A percentile compares a stretch with the other conserved stretches of the same genome.
phyloP scores from a whole-genome alignment of 1,140 invertebrate genomes.

The Heliconius hermathena region DNA sequence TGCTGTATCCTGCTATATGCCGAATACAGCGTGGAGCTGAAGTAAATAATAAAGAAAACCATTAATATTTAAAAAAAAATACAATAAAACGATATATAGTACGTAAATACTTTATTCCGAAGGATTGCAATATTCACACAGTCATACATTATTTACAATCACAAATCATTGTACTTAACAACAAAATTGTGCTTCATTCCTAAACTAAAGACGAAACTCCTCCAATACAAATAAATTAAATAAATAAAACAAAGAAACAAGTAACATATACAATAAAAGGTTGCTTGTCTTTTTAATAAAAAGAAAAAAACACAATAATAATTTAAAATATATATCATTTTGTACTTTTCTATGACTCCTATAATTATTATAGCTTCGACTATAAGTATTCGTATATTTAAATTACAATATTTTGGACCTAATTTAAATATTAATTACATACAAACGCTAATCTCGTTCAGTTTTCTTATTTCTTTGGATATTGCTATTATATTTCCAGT shows the following conservation, averaged over 20 bases:
- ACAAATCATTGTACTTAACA: constrained; percentile 74
- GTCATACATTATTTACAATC: constrained; percentile 78
- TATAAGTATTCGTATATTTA: constrained; percentile 39
- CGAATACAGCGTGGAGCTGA: not conserved
- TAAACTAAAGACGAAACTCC: constrained; percentile 54
- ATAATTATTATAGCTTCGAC: constrained; percentile 50
- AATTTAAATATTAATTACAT: constrained; percentile 33
- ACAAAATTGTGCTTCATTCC: constrained; percentile 76
- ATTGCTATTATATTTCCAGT: not conserved
- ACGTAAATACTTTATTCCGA: constrained; percentile 76
- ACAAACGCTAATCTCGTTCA: constrained; percentile 24
- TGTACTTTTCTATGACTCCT: constrained; percentile 73
- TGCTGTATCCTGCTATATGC: not conserved
- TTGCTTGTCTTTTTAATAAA: constrained; percentile 57
- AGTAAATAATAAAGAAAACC: too few species aligned
- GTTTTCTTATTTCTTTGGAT: not conserved
- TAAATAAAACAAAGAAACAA: constrained; percentile 44
- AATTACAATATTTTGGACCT: constrained; percentile 31
- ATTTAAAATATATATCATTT: constrained; percentile 51
- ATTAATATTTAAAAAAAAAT: too few species aligned
- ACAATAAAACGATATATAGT: constrained; percentile 33
- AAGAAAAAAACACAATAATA: constrained; percentile 42
- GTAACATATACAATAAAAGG: constrained; percentile 49
- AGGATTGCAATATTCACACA: constrained; percentile 80
- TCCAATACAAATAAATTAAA: constrained; percentile 53